Conservation (phyloP, 2,113 vertebrate species). For the Lagopus muta region DNA sequence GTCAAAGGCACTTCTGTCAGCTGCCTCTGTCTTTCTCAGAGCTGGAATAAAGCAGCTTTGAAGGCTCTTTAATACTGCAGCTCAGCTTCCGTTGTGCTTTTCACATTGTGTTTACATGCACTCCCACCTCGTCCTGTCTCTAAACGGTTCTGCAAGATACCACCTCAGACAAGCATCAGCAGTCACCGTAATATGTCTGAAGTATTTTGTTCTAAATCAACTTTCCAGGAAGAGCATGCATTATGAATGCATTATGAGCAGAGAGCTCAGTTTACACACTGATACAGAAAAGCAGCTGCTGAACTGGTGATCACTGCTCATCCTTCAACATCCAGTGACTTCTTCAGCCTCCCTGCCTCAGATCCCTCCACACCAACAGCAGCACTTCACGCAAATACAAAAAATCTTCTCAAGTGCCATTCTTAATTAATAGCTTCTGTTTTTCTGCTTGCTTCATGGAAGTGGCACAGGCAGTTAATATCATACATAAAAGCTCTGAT, state of each 20-base stretch:
- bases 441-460: not conserved
- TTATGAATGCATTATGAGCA: not conserved
- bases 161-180: not conserved
- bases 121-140: not conserved
- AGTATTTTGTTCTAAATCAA: not conserved
- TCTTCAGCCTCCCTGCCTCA: not conserved
- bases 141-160: not conserved
- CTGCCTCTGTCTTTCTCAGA: not conserved
- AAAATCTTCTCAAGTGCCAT: accelerated
- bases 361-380: not conserved
- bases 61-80: not conserved
- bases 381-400: not conserved
- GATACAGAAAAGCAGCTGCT: not conserved
- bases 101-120: not conserved
- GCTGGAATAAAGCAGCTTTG: not conserved
- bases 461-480: not conserved
- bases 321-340: not conserved
- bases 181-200: accelerated
- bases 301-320: not conserved
- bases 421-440: not conserved
- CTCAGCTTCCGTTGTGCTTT: not conserved
- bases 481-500: not conserved
- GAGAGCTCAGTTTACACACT: accelerated
- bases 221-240: not conserved
- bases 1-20: not conserved